Conservation (phyloP, 2,888 invertebrate species). For the Stenurella melanura region DNA sequence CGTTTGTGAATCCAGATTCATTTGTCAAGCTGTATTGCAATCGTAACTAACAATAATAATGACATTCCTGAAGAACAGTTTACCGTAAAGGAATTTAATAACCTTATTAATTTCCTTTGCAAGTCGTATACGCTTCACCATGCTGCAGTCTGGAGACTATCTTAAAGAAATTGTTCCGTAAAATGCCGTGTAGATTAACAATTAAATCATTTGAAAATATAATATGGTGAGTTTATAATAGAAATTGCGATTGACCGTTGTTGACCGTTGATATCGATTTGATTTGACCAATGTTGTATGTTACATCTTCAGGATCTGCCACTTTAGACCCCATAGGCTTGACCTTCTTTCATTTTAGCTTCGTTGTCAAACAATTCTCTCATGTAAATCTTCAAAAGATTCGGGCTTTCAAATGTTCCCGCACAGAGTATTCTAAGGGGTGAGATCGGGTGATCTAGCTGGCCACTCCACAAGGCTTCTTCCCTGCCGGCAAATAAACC, state of each 20-base stretch:
- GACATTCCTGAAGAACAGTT: constrained; percentile 47
- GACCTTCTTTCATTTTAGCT: no score
- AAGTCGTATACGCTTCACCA: background rate
- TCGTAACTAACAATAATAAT: constrained; percentile 38
- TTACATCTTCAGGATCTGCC: no score
- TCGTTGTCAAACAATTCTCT: no score
- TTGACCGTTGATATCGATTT: no score
- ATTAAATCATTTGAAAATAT: background rate
- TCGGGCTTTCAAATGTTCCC: no score
- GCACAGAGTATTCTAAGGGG: no score
- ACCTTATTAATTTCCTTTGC: constrained; percentile 12
- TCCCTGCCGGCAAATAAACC: no score
- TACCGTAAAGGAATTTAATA: constrained; percentile 29
- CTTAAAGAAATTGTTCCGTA: background rate
- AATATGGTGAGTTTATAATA: background rate
- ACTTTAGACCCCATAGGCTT: no score
- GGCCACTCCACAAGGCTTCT: no score
- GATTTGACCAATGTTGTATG: no score
- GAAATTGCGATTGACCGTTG: background rate
- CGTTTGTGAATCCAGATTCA: constrained; percentile 27
- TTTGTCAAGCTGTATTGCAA: constrained; percentile 39
- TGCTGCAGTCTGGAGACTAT: background rate
- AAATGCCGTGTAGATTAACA: background rate
- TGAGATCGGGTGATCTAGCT: no score
- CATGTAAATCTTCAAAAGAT: no score